Conservation (phyloP, 2,888 invertebrate genomes). For the Chrysina gloriosa region DNA sequence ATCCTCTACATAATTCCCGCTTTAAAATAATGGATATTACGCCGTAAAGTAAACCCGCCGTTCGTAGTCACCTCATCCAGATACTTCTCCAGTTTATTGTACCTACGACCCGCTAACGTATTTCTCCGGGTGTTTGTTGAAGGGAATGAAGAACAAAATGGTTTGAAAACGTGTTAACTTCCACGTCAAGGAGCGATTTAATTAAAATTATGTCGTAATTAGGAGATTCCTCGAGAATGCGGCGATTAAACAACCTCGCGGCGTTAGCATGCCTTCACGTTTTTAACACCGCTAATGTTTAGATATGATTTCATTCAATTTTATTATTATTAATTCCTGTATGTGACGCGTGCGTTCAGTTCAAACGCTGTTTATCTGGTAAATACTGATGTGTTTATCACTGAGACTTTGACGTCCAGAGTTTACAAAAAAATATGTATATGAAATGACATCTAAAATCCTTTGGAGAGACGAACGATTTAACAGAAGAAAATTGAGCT, state of each 20-base stretch:
- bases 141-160: background rate
- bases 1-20: background rate
- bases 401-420: no score
- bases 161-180: conserved; percentile 23
- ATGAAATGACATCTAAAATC: no score
- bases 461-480: no score
- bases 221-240: conserved; percentile 16
- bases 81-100: conserved; percentile 8
- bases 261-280: conserved; percentile 14
- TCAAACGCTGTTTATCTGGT: background rate
- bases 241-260: conserved; percentile 15
- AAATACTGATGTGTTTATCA: conserved; percentile 6
- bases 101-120: background rate
- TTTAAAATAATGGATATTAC: conserved; percentile 3
- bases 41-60: background rate
- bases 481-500: no score
- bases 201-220: conserved; percentile 25
- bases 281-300: conserved; percentile 11
- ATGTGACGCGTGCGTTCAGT: background rate
- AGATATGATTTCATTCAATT: conserved; percentile 16
- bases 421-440: no score
- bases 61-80: conserved; percentile 5
- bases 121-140: background rate
- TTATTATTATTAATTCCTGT: conserved; percentile 9
- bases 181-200: conserved; percentile 18